Percentiles rank a stretch among this genome's conserved stretches.
Evolutionary conservation across 2,113 vertebrate species (phyloP).

Genomic region (Carassius auratus): DNA sequence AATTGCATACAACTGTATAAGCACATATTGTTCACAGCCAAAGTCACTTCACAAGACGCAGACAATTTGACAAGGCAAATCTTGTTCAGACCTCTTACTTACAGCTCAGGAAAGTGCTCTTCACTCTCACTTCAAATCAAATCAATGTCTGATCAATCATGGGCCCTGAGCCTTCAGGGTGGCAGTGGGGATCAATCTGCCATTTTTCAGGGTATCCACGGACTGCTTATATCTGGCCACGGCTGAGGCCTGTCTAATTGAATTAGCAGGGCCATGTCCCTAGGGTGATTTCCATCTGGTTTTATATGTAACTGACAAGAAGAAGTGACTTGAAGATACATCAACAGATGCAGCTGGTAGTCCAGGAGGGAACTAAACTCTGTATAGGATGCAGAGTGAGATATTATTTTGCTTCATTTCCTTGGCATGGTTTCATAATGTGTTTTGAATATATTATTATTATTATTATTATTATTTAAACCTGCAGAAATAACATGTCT

Average conservation of each 20-base stretch:
- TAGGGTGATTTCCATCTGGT: conserved; percentile 74
- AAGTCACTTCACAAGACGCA: conserved; percentile 55
- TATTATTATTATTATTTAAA: too few relatives aligned
- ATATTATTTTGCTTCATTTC: conserved; percentile 9
- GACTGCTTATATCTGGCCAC: conserved; percentile 59
- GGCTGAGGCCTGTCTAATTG: conserved; percentile 64
- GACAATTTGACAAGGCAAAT: conserved; percentile 68
- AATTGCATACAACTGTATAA: conserved; percentile 42
- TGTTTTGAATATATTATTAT: neutral
- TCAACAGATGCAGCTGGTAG: conserved; percentile 64
- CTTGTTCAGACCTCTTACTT: conserved; percentile 68
- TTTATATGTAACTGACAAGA: conserved; percentile 70
- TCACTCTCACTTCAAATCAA: conserved; percentile 77
- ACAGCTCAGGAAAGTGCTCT: conserved; percentile 63
- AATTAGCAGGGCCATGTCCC: conserved; percentile 69
- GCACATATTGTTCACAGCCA: conserved; percentile 57
- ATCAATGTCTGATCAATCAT: conserved; percentile 80
- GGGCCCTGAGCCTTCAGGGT: conserved; percentile 67
- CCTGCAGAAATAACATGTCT: neutral
- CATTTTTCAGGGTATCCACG: conserved; percentile 58
- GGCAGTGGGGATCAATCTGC: conserved; percentile 40
- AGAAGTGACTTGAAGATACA: conserved; percentile 63
- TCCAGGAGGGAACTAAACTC: conserved; percentile 50
- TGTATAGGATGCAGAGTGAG: conserved; percentile 29
- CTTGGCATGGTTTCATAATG: neutral